A percentile compares a stretch with the other conserved stretches of the same genome.
Evolutionary conservation across 2,113 vertebrate genomes (phyloP).

Genomic region (Tauraco erythrolophus): DNA sequence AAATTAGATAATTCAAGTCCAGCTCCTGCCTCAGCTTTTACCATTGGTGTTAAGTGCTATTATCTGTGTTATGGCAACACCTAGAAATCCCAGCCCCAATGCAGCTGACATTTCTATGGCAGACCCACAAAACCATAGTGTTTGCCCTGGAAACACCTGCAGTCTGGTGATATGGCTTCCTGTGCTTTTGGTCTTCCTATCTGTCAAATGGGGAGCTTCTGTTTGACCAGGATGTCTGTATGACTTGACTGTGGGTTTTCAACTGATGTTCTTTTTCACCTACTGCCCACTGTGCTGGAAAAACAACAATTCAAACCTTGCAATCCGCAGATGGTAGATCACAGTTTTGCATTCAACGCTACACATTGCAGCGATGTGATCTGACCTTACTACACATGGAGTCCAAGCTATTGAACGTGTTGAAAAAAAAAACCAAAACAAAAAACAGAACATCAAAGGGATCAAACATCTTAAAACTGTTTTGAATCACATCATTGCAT

Average conservation of each 20-base stretch:
- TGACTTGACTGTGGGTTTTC: neutral
- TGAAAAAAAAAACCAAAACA: neutral
- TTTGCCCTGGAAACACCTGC: slow-evolving; percentile 37
- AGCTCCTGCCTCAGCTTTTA: neutral
- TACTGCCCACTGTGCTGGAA: neutral
- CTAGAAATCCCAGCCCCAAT: neutral
- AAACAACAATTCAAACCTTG: neutral
- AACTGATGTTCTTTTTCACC: neutral
- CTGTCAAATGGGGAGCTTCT: neutral
- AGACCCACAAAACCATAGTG: neutral
- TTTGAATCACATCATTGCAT: neutral
- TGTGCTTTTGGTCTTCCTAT: neutral
- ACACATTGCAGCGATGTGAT: neutral
- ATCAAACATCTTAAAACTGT: neutral
- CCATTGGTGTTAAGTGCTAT: neutral
- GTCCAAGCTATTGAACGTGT: fast-evolving
- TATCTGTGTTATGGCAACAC: neutral
- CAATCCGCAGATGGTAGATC: neutral
- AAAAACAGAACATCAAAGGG: neutral
- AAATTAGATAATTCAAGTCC: neutral
- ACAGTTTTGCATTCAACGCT: neutral
- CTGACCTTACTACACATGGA: neutral
- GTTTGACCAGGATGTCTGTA: neutral
- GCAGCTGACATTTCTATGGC: neutral
- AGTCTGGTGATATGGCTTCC: neutral